Conservation (phyloP, 2,888 invertebrate species). For the Limnephilus auricula region DNA sequence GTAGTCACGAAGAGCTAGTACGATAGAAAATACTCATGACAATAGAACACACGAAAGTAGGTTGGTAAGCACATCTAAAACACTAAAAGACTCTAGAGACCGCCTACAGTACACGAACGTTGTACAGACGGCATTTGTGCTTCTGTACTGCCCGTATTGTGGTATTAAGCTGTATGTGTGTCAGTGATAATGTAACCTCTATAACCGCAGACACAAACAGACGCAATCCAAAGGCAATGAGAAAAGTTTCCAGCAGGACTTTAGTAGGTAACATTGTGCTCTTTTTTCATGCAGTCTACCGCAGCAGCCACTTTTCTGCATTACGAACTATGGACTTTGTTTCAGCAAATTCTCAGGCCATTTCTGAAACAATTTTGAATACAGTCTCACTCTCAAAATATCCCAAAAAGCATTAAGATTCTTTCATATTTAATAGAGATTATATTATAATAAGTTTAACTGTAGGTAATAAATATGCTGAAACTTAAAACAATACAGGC, state of each 20-base stretch:
- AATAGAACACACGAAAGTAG: too few species aligned
- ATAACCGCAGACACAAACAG: slow-evolving; percentile 34
- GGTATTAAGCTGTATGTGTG: neutral
- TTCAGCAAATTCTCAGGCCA: neutral
- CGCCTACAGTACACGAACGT: neutral
- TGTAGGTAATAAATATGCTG: too few species aligned
- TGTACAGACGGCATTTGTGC: neutral
- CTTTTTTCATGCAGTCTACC: slow-evolving; percentile 7
- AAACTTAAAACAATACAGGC: neutral
- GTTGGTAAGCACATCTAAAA: neutral
- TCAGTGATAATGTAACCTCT: neutral
- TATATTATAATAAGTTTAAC: too few species aligned
- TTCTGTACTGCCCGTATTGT: neutral
- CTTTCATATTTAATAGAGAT: neutral
- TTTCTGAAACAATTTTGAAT: neutral
- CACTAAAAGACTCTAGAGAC: neutral
- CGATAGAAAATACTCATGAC: too few species aligned
- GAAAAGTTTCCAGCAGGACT: slow-evolving; percentile 62
- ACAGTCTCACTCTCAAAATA: neutral
- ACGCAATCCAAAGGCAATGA: slow-evolving; percentile 63
- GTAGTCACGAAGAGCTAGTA: too few species aligned
- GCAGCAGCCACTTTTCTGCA: slow-evolving; percentile 7
- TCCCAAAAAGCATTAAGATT: too few species aligned
- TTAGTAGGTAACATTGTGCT: slow-evolving; percentile 13
- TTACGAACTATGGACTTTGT: neutral